These are phyloP conservation scores for Mirounga angustirostris DNA, from an alignment of 2,113 vertebrate genomes.

Conservation along the genomic window DNA sequence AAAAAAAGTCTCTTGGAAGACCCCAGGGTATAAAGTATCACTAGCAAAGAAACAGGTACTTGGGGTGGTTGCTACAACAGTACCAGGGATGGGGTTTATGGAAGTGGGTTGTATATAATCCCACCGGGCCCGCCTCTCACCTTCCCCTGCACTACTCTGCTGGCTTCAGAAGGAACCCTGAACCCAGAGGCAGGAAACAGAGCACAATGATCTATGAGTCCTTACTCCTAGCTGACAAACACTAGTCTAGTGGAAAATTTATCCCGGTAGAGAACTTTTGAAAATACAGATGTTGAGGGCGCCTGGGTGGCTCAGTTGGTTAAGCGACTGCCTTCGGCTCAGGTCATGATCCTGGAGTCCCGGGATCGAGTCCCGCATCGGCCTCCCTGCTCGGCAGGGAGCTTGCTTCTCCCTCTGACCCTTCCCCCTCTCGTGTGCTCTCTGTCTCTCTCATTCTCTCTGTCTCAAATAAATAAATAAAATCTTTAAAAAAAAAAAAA, in stretches of 20 bases:
- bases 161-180: background rate
- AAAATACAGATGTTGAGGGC: background rate
- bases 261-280: background rate
- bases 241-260: background rate
- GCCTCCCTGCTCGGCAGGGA: too few relatives aligned
- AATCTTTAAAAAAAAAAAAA: too few relatives aligned
- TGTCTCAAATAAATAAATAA: too few relatives aligned
- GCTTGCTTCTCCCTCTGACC: too few relatives aligned
- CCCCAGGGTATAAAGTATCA: background rate
- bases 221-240: background rate
- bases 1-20: background rate
- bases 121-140: accelerated
- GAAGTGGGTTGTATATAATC: background rate
- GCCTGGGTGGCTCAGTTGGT: too few relatives aligned
- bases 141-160: background rate
- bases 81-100: background rate
- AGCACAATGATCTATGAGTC: background rate
- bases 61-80: background rate
- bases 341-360: too few relatives aligned
- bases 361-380: too few relatives aligned
- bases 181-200: background rate
- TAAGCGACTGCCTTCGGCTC: too few relatives aligned
- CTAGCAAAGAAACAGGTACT: background rate
- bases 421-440: too few relatives aligned
- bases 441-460: too few relatives aligned